These are phyloP conservation scores for Latrodectus elegans DNA, from an alignment of 2,888 invertebrate species.

Conservation along the genomic window DNA sequence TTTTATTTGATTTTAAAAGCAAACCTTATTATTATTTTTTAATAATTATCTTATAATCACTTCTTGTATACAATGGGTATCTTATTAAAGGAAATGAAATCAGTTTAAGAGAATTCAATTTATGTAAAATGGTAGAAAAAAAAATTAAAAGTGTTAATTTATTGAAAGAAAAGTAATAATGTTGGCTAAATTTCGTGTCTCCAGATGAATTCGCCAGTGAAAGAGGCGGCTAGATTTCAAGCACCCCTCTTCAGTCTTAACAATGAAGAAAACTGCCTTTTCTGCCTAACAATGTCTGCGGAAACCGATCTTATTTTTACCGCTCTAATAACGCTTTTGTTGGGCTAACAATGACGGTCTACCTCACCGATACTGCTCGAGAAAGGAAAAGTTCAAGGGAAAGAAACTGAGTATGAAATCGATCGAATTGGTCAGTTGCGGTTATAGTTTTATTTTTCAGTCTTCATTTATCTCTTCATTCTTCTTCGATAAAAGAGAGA, in stretches of 20 bases:
- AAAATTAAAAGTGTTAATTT: not conserved
- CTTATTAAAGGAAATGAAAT: no score
- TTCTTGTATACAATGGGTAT: no score
- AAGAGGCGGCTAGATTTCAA: slow-evolving; percentile 8
- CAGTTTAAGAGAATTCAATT: no score
- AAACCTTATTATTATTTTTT: no score
- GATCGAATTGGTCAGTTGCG: slow-evolving; percentile 59
- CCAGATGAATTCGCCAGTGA: not conserved
- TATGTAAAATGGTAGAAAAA: no score
- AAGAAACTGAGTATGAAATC: slow-evolving; percentile 55
- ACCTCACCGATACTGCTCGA: slow-evolving; percentile 23
- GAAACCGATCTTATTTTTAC: slow-evolving; percentile 56
- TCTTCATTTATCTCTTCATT: slow-evolving; percentile 39
- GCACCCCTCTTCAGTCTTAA: slow-evolving; percentile 21
- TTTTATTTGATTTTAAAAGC: no score
- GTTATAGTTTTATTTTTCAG: slow-evolving; percentile 56
- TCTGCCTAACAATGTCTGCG: slow-evolving; percentile 31
- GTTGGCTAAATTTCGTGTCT: no score
- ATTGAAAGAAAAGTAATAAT: not conserved
- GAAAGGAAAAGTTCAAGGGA: slow-evolving; percentile 19
- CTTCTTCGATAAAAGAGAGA: slow-evolving; percentile 44
- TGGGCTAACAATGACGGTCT: slow-evolving; percentile 51
- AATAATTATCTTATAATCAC: no score
- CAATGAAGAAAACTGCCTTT: slow-evolving; percentile 42
- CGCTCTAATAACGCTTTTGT: slow-evolving; percentile 62